Evolutionary conservation across 2,113 vertebrate species (phyloP), one percentile per base, ranked within the genome.

Genomic region (Burhinus bistriatus): DNA sequence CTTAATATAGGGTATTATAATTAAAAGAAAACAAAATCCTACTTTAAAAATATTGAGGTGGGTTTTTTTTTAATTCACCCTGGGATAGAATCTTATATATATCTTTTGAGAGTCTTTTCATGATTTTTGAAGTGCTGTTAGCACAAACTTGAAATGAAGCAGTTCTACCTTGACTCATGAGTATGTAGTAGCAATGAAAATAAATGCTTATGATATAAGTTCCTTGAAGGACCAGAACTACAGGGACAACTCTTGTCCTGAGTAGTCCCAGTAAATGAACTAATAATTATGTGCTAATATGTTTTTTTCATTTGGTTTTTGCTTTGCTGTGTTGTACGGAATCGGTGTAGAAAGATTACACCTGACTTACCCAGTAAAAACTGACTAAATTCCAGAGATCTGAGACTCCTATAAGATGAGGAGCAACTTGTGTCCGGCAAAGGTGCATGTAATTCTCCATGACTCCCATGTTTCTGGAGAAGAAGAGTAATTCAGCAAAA

Each of bases 61-160:
- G 12, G 26, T 1, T 19, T 0, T 0, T 1, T 36, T 87, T 27
- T 5, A 12, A 36, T 66, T 93, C 13, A 30, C 21, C 4, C 42
- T 51, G 21, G 45, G 42, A 45, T 34, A 59, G 22, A 42, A n/a
- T 89, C 15, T 72, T 64, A 2, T 64, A 1, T 91, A 5, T 44
- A 44, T 15, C 44, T 77, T 89, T 83, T 26, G 19, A 29, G 58
- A 64, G 5, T n/a, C 15, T 55, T 59, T 72, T 72, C 6, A 15
- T 55, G 9, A 15, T 42, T 73, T 94, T 72, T 77, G 16, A 77
- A 52, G 54, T 69, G 44, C 44, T 36, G 9, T 65, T 61, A 40
- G 44, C 51, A 57, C 23, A 29, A 65, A 71, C 27, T 68, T 72
- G 42, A 89, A 76, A 51, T 38, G 57, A 80, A 80, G 54, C 58